A percentile compares a stretch with the other conserved stretches of the same genome.
phyloP scores from a whole-genome alignment of 2,888 invertebrate genomes.

The Graphium colonna region DNA sequence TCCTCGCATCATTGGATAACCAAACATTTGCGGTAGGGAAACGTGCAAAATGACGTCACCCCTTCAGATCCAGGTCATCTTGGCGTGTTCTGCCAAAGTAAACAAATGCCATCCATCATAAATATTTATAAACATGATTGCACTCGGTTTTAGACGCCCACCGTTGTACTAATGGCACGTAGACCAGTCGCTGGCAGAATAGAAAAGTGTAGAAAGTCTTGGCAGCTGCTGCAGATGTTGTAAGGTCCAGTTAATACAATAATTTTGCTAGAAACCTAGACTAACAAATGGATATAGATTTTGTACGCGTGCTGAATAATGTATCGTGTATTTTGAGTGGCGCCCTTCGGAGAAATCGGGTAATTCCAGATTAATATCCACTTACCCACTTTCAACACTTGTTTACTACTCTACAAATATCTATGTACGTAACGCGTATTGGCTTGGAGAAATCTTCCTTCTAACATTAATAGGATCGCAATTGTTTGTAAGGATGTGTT shows the following conservation, averaged over 20 bases:
- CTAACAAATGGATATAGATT: conserved; percentile 17
- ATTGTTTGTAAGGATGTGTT: too few relatives aligned
- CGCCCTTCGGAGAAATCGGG: conserved; percentile 13
- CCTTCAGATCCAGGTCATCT: neutral
- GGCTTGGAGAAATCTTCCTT: too few relatives aligned
- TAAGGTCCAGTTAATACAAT: conserved; percentile 18
- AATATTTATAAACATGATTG: conserved; percentile 11
- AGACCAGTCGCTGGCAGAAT: conserved; percentile 29
- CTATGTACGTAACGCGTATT: neutral
- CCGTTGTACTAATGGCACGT: conserved; percentile 26
- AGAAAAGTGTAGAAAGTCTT: conserved; percentile 36
- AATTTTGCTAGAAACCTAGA: conserved; percentile 10
- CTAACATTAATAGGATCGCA: too few relatives aligned
- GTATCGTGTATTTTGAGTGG: neutral
- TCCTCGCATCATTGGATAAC: neutral
- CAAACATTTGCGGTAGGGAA: neutral
- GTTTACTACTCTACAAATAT: neutral
- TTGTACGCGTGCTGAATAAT: conserved; percentile 16
- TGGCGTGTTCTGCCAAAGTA: neutral
- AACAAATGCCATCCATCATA: conserved; percentile 8
- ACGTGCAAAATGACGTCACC: neutral
- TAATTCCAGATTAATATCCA: neutral
- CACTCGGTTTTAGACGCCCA: conserved; percentile 2
- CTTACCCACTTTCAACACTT: neutral
- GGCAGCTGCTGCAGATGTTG: conserved; percentile 27